These are phyloP conservation scores for Cheiracanthium punctorium DNA, from an alignment of 2,888 invertebrate species.

Conservation along the genomic window DNA sequence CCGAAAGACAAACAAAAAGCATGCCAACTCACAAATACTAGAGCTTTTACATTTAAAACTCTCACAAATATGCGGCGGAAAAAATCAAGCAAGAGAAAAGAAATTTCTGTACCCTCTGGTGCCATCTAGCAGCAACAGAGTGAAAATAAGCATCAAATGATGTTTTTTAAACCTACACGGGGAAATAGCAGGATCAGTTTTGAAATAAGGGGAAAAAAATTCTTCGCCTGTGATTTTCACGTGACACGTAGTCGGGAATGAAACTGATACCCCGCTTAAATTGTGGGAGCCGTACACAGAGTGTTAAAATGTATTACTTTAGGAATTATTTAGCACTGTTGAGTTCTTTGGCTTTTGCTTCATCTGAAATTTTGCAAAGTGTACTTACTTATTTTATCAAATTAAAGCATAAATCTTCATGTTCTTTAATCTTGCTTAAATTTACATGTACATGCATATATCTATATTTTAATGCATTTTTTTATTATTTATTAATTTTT, in stretches of 20 bases:
- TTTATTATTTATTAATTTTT: slow-evolving; percentile 5
- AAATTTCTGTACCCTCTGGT: background rate
- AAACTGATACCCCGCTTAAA: background rate
- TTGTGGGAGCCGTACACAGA: background rate
- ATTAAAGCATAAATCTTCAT: no score
- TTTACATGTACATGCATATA: background rate
- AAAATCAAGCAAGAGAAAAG: slow-evolving; percentile 11
- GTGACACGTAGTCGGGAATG: background rate
- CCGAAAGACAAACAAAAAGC: background rate
- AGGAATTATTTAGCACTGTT: no score
- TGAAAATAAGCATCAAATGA: background rate
- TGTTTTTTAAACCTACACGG: background rate
- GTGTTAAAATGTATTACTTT: no score
- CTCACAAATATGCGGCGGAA: background rate
- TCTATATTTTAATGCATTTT: background rate
- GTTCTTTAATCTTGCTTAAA: no score
- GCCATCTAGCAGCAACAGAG: background rate
- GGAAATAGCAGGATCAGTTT: background rate
- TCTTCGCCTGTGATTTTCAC: background rate
- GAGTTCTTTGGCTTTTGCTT: no score
- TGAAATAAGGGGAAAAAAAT: background rate
- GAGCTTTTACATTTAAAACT: no score
- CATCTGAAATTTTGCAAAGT: no score
- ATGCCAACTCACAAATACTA: slow-evolving; percentile 1
- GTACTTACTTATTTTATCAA: no score